phyloP scores from a whole-genome alignment of 2,113 vertebrate genomes.

The Monopterus albus region DNA sequence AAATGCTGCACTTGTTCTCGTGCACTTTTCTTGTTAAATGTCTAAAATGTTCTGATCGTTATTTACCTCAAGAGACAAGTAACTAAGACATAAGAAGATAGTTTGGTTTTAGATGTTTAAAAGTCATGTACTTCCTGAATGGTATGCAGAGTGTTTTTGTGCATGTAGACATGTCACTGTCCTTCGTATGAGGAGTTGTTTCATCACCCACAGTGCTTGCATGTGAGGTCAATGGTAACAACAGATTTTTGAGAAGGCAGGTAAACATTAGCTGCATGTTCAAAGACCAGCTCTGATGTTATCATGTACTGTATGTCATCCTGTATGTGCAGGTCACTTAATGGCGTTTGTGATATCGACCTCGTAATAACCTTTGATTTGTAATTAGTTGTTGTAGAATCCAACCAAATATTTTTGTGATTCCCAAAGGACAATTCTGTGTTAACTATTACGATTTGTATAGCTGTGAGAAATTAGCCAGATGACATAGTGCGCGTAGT shows the following conservation, averaged over 20 bases:
- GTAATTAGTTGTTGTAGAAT: slow-evolving; percentile 58
- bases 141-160: slow-evolving; percentile 27
- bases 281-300: slow-evolving; percentile 45
- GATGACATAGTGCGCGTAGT: slow-evolving; percentile 53
- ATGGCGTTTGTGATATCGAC: slow-evolving; percentile 63
- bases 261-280: slow-evolving; percentile 64
- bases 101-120: neutral
- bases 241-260: slow-evolving; percentile 43
- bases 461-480: slow-evolving; percentile 66
- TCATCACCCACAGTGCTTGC: slow-evolving; percentile 49
- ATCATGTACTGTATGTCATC: slow-evolving; percentile 32
- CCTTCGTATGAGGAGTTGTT: slow-evolving; percentile 22
- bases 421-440: slow-evolving; percentile 60
- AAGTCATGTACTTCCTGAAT: slow-evolving; percentile 1
- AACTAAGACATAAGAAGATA: slow-evolving; percentile 2
- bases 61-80: neutral
- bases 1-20: neutral
- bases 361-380: slow-evolving; percentile 49
- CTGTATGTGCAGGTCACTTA: slow-evolving; percentile 60
- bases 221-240: slow-evolving; percentile 59
- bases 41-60: neutral
- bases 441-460: slow-evolving; percentile 51
- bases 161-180: slow-evolving; percentile 66
- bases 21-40: slow-evolving; percentile 2
- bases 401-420: slow-evolving; percentile 65